Evolutionary conservation across 2,888 invertebrate genomes (phyloP), one percentile per base, ranked within the genome.

Genomic region (Drosophila meridionalis): DNA sequence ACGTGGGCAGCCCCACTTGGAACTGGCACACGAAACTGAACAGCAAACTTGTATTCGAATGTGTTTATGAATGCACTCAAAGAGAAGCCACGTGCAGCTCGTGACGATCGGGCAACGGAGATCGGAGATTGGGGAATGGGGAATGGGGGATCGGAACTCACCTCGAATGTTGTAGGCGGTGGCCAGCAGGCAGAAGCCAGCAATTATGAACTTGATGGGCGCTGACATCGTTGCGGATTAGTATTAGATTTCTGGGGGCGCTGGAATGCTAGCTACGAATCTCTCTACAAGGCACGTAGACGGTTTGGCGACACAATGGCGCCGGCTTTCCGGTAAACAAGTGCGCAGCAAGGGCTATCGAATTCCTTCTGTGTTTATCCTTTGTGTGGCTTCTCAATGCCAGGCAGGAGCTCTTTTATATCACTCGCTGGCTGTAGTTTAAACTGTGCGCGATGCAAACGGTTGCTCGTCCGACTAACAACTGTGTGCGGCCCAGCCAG

Each of bases 401-500:
- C 63, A 56, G 45, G 56, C 65, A 56, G 26, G 28, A 40, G 30
- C 56, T 32, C 59, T 63, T 42, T 47, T 38, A 40, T 14, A 30
- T 30, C 30, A 48, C n/a, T 34, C 38, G 42, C 26, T 26, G 42
- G n/a, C 28, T 50, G 34, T 45, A 8, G 53, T 73, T 64, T 43
- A 70, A 75, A 74, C 61, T 76, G 80, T 76, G 90, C 90, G 86
- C 90, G 83, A 81, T 87, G 87, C 86, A 86, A 74, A 88, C 87
- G 74, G 60, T 66, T 83, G 83, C 83, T 81, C 87, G 87, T 76
- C 72, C 81, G 66, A 81, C 68, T 71, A 77, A 77, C 78, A 81
- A 87, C 87, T 87, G 87, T 87, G 90, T 85, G 88, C 73, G 72
- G 66, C 69, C 53, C 57, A 55, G 68, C 61, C 58, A 61, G 67